Conservation (phyloP, 2,888 invertebrate species). For the Lepetodrilus schrolli region DNA sequence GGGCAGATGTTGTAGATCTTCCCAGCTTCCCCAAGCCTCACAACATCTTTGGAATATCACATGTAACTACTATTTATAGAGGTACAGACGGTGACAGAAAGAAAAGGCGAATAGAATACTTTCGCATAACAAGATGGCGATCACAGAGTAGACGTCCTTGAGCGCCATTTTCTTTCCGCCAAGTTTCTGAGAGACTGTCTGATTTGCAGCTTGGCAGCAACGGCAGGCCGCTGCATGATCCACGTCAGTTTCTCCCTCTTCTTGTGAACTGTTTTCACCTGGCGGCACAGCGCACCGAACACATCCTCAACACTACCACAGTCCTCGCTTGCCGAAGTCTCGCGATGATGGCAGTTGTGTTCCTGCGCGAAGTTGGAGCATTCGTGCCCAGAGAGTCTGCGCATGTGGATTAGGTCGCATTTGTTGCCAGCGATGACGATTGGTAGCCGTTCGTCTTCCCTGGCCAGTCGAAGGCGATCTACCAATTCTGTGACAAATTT, state of each 20-base stretch:
- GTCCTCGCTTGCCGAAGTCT: constrained; percentile 62
- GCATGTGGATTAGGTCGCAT: constrained; percentile 62
- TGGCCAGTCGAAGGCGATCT: constrained; percentile 48
- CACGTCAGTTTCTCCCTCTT: constrained; percentile 62
- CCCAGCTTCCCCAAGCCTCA: too few relatives aligned
- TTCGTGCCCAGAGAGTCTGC: constrained; percentile 56
- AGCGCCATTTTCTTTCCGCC: constrained; percentile 60
- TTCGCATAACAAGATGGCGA: too few relatives aligned
- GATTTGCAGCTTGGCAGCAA: constrained; percentile 65
- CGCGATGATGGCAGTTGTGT: constrained; percentile 54
- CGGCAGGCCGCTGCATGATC: constrained; percentile 62
- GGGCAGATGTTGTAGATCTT: too few relatives aligned
- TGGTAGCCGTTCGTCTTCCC: constrained; percentile 53
- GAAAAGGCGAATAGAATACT: too few relatives aligned
- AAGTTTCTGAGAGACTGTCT: constrained; percentile 62
- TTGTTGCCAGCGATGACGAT: constrained; percentile 65
- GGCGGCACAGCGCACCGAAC: constrained; percentile 49
- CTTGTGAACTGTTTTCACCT: constrained; percentile 53
- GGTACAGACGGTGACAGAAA: too few relatives aligned
- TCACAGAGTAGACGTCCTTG: constrained; percentile 62
- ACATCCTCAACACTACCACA: constrained; percentile 54
- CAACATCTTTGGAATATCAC: too few relatives aligned
- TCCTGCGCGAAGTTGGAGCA: constrained; percentile 53
- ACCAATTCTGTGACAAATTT: constrained; percentile 50
- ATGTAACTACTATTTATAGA: too few relatives aligned